A percentile compares a stretch with the other conserved stretches of the same genome.
Conservation (phyloP, 2,888 invertebrate genomes). For the Ichneumoninae sp. region DNA sequence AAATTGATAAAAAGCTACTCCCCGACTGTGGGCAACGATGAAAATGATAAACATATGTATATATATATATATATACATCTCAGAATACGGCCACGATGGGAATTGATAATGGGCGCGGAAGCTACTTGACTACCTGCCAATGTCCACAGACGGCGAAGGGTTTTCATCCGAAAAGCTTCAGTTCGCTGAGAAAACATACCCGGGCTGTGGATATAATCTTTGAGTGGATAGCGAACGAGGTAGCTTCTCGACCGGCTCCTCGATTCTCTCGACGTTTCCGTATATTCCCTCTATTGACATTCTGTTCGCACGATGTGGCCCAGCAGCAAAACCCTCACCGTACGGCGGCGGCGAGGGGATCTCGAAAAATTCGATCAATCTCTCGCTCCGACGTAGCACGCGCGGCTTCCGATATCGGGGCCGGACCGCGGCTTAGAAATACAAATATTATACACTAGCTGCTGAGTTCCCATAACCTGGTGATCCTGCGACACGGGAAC, state of each 20-base stretch:
- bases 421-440: constrained; percentile 48
- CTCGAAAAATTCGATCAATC: constrained; percentile 59
- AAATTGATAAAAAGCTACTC: constrained; percentile 57
- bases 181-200: constrained; percentile 36
- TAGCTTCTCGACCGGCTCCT: constrained; percentile 13
- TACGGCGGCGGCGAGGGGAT: background rate
- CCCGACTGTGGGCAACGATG: background rate
- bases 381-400: background rate
- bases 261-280: constrained; percentile 17
- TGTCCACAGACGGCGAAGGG: constrained; percentile 2
- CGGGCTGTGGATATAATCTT: constrained; percentile 37
- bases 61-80: background rate
- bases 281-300: constrained; percentile 23
- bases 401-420: constrained; percentile 49
- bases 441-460: constrained; percentile 50
- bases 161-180: constrained; percentile 5
- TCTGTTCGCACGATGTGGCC: background rate
- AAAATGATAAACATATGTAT: background rate
- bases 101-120: constrained; percentile 42
- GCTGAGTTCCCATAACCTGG: background rate
- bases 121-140: constrained; percentile 33
- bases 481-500: constrained; percentile 4
- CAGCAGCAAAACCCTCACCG: background rate
- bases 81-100: constrained; percentile 7
- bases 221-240: constrained; percentile 12